Evolutionary conservation across 2,113 vertebrate genomes (phyloP).

Genomic region (Phycodurus eques): DNA sequence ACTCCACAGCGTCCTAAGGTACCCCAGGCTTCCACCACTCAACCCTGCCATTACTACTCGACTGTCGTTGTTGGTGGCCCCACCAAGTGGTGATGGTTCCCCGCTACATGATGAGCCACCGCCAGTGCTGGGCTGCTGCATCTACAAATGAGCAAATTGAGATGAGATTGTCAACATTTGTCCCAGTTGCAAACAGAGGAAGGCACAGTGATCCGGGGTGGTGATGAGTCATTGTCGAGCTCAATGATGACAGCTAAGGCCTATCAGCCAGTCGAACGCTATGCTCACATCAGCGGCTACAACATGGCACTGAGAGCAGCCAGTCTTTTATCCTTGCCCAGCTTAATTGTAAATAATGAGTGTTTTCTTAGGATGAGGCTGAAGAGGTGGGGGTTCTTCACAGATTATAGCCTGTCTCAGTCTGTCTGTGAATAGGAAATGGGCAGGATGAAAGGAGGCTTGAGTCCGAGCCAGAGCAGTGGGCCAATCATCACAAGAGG

Average conservation of each 20-base stretch:
- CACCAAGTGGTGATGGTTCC: constrained; percentile 89
- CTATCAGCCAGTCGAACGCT: background rate
- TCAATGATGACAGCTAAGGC: background rate
- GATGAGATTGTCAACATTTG: background rate
- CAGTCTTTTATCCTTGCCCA: constrained; percentile 43
- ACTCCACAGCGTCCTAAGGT: constrained; percentile 78
- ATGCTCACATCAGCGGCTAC: background rate
- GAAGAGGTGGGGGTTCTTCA: constrained; percentile 33
- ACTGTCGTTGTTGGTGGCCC: constrained; percentile 90
- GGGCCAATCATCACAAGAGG: constrained; percentile 28
- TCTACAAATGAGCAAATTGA: constrained; percentile 63
- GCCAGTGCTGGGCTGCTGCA: constrained; percentile 98
- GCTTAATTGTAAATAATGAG: constrained; percentile 69
- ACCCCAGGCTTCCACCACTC: constrained; percentile 80
- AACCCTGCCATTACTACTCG: constrained; percentile 75
- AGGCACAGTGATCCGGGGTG: background rate
- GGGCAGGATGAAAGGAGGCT: constrained; percentile 50
- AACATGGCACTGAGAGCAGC: constrained; percentile 27
- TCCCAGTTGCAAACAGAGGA: background rate
- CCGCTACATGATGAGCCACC: constrained; percentile 97
- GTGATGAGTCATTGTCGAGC: background rate
- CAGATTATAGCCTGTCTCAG: constrained; percentile 57
- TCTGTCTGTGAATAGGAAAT: constrained; percentile 65
- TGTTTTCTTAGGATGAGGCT: constrained; percentile 38
- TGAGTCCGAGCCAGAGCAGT: constrained; percentile 23